phyloP scores from a whole-genome alignment of 2,888 invertebrate genomes.

The Ryuthela nishihirai region DNA sequence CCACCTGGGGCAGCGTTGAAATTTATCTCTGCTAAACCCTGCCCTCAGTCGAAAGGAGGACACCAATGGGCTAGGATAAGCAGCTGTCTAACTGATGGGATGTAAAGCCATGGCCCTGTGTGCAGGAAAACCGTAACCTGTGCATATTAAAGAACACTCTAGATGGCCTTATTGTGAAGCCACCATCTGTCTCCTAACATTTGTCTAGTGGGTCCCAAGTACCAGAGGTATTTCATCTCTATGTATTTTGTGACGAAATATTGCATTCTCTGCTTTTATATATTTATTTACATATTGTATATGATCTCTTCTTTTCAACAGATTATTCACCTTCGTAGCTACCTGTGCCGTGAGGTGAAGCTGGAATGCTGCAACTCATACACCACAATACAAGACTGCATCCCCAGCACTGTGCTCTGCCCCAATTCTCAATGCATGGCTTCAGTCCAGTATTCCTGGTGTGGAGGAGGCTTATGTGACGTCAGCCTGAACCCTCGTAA shows the following conservation, averaged over 20 bases:
- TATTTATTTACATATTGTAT: not conserved
- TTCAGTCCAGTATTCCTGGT: conserved; percentile 30
- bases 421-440: conserved; percentile 23
- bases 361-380: conserved; percentile 23
- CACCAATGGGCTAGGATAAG: too few relatives aligned
- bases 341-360: conserved; percentile 12
- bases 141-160: too few relatives aligned
- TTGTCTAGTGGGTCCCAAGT: conserved; percentile 6
- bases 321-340: not conserved
- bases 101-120: too few relatives aligned
- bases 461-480: conserved; percentile 14
- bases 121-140: too few relatives aligned
- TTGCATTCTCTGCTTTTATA: not conserved
- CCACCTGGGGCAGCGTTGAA: too few relatives aligned
- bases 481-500: conserved; percentile 26
- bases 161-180: not conserved
- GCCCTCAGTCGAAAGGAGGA: too few relatives aligned
- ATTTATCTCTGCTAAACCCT: too few relatives aligned
- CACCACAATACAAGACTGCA: conserved; percentile 16
- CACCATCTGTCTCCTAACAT: not conserved
- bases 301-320: not conserved
- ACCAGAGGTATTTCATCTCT: conserved; percentile 11
- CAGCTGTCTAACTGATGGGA: too few relatives aligned
- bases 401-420: conserved; percentile 26
- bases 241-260: too few relatives aligned